Conservation (phyloP, 2,797 vertebrate species). For the Dallia pectoralis region DNA sequence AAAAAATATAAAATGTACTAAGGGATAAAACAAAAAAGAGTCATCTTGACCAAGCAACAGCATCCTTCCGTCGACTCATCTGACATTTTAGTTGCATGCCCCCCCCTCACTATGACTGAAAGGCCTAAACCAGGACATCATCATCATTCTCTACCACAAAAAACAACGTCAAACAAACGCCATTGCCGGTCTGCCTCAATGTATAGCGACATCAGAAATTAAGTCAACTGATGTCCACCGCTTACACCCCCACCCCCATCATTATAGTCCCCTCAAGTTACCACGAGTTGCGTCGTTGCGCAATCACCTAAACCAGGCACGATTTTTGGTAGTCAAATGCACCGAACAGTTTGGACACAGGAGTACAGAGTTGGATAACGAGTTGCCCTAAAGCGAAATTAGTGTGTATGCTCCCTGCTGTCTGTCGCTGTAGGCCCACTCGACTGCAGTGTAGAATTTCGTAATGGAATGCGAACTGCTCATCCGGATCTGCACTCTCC, state of each 20-base stretch:
- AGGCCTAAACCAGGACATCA: conserved; percentile 23
- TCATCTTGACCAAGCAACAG: not conserved
- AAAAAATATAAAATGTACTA: not conserved
- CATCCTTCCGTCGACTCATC: too few relatives aligned
- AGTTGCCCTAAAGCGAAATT: conserved; percentile 13
- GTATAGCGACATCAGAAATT: not conserved
- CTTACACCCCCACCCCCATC: not conserved
- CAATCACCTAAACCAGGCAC: not conserved
- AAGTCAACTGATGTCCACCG: conserved; percentile 2
- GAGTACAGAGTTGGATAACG: not conserved
- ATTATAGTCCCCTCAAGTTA: not conserved
- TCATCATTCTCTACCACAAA: conserved; percentile 13
- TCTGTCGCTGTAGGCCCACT: conserved; percentile 65
- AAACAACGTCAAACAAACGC: not conserved
- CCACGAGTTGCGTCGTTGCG: not conserved
- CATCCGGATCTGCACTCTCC: conserved; percentile 79
- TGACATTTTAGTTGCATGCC: conserved; percentile 27
- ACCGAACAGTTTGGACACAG: not conserved
- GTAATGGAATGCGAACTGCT: conserved; percentile 89
- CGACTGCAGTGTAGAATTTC: conserved; percentile 86
- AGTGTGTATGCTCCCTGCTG: conserved; percentile 30
- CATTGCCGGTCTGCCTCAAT: not conserved
- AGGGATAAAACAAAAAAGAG: not conserved
- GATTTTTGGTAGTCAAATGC: not conserved
- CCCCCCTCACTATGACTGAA: conserved; percentile 37